phyloP scores from a whole-genome alignment of 2,113 vertebrate genomes.

The Menidia beryllina region DNA sequence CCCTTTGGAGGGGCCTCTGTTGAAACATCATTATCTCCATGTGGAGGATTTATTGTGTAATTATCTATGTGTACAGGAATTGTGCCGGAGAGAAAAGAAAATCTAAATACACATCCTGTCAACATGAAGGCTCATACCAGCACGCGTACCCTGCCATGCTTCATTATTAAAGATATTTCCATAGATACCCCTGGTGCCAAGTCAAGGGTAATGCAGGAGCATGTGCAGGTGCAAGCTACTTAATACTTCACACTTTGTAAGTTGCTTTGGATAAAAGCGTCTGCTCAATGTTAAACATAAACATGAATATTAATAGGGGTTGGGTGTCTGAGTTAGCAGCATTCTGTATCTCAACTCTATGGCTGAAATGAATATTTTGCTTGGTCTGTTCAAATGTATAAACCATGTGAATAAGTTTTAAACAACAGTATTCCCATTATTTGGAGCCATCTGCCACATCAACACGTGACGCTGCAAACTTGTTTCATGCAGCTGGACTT shows the following conservation, averaged over 20 bases:
- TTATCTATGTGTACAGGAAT: too few species aligned
- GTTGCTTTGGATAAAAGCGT: too few species aligned
- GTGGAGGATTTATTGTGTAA: too few species aligned
- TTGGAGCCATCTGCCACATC: background rate
- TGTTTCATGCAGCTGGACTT: constrained; percentile 3
- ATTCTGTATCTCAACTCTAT: background rate
- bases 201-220: too few species aligned
- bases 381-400: background rate
- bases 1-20: too few species aligned
- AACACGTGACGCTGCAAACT: background rate
- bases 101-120: fast-evolving
- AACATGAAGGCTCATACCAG: background rate
- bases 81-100: too few species aligned
- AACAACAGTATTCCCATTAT: background rate
- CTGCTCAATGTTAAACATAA: too few species aligned
- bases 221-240: too few species aligned
- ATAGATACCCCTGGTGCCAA: too few species aligned
- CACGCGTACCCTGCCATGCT: background rate
- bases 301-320: too few species aligned
- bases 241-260: too few species aligned
- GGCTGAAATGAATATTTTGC: fast-evolving
- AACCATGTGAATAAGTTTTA: background rate
- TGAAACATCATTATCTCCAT: too few species aligned
- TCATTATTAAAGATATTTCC: background rate
- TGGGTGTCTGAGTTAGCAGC: background rate